These are phyloP conservation scores for Sphaeridia pumilis DNA, from an alignment of 2,888 invertebrate species.

Conservation along the genomic window DNA sequence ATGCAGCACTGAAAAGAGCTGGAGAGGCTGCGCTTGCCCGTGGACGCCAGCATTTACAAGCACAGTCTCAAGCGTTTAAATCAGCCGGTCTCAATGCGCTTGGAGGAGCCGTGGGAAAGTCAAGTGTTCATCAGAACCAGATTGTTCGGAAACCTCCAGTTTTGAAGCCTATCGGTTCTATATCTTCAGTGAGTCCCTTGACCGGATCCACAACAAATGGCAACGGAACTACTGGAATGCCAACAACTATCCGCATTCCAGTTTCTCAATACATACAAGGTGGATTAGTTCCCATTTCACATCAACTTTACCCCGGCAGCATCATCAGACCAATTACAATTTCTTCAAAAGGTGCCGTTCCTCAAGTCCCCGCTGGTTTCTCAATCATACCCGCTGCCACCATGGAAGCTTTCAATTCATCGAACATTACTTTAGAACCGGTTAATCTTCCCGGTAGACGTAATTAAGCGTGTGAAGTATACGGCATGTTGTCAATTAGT, in stretches of 20 bases:
- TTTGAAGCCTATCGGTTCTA: not conserved
- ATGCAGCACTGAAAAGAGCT: conserved; percentile 13
- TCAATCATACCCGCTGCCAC: conserved; percentile 5
- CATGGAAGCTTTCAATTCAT: not conserved
- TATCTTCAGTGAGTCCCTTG: not conserved
- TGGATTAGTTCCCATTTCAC: not conserved
- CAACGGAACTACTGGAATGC: not conserved
- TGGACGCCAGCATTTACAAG: conserved; percentile 6
- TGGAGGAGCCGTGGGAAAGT: not conserved
- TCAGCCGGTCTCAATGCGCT: not conserved
- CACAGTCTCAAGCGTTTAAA: conserved; percentile 3
- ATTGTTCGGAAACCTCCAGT: not conserved
- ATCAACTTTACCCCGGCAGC: conserved; percentile 4
- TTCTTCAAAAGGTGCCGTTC: conserved; percentile 2
- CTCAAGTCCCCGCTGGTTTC: conserved; percentile 6
- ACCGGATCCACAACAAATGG: not conserved
- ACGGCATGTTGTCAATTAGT: too few relatives aligned
- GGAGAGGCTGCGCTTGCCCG: conserved; percentile 13
- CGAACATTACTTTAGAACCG: not conserved
- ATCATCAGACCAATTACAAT: conserved; percentile 6
- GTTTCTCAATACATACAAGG: conserved; percentile 4
- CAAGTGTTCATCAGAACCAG: too few relatives aligned
- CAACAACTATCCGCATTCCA: conserved; percentile 1
- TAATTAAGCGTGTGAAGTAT: too few relatives aligned
- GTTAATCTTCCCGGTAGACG: not conserved